Percentiles rank a stretch among this genome's conserved stretches.
Conservation (phyloP, 2,888 invertebrate species). For the Mythimna lalbum region DNA sequence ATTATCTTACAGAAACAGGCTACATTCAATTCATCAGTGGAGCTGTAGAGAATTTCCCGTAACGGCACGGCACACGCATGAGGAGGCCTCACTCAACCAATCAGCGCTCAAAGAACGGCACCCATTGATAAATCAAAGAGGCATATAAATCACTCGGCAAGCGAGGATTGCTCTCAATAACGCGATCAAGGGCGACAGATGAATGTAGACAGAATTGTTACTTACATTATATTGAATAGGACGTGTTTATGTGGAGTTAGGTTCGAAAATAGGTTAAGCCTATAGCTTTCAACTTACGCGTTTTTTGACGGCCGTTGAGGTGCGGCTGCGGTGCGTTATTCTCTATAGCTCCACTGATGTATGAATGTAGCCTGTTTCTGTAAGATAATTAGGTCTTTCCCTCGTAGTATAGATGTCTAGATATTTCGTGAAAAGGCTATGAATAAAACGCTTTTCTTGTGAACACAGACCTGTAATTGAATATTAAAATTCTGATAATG, state of each 20-base stretch:
- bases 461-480: too few species aligned
- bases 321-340: too few species aligned
- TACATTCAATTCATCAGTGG: constrained; percentile 18
- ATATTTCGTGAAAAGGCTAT: background rate
- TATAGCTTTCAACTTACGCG: too few species aligned
- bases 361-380: constrained; percentile 5
- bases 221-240: constrained; percentile 23
- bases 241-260: background rate
- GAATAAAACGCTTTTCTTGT: background rate
- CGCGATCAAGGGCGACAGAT: constrained; percentile 43
- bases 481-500: too few species aligned
- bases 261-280: too few species aligned
- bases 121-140: constrained; percentile 47
- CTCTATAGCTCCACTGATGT: constrained; percentile 6
- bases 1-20: background rate
- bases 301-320: too few species aligned
- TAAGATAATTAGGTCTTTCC: constrained; percentile 1
- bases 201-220: constrained; percentile 28
- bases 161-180: constrained; percentile 44
- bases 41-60: background rate
- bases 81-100: constrained; percentile 25
- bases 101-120: constrained; percentile 24
- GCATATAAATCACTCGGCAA: constrained; percentile 38
- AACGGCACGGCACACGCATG: constrained; percentile 1
- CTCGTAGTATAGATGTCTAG: too few species aligned